These are phyloP conservation scores for Bujurquina vittata DNA, from an alignment of 2,113 vertebrate genomes.

Conservation along the genomic window DNA sequence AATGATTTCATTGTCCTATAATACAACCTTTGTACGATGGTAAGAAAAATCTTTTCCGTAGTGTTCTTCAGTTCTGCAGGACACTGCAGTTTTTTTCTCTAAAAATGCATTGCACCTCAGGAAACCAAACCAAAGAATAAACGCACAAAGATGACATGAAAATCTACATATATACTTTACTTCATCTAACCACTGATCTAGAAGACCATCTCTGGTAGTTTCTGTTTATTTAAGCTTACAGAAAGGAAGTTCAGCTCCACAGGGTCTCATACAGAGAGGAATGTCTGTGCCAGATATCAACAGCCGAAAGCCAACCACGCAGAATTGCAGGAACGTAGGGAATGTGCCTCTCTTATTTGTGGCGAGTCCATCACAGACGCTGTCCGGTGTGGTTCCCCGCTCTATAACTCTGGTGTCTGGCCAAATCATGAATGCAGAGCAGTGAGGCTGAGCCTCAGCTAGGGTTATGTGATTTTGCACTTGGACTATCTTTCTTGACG, in stretches of 20 bases:
- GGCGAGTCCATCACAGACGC: slow-evolving; percentile 12
- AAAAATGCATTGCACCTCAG: neutral
- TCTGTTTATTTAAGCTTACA: slow-evolving; percentile 21
- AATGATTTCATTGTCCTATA: neutral
- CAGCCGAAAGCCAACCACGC: slow-evolving; percentile 24
- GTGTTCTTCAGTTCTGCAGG: neutral
- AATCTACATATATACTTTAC: neutral
- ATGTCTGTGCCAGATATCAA: slow-evolving; percentile 39
- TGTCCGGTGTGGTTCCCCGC: slow-evolving; percentile 27
- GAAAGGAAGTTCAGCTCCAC: slow-evolving; percentile 46
- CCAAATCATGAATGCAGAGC: slow-evolving; percentile 31
- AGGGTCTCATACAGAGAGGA: slow-evolving; percentile 22
- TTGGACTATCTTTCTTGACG: slow-evolving; percentile 2
- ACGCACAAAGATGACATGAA: neutral
- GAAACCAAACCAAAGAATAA: neutral
- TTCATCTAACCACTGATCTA: neutral
- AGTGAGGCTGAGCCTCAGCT: slow-evolving; percentile 4
- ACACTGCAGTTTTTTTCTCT: neutral
- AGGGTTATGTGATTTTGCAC: slow-evolving; percentile 28
- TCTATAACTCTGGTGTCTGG: slow-evolving; percentile 21
- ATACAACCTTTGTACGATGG: too few species aligned
- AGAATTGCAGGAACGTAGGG: slow-evolving; percentile 37
- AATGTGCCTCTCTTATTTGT: slow-evolving; percentile 50
- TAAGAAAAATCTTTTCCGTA: neutral
- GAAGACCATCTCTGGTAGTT: slow-evolving; percentile 15